Base-by-base conservation (phyloP, 2,888 invertebrate genomes). In the Alcis repandata region DNA sequence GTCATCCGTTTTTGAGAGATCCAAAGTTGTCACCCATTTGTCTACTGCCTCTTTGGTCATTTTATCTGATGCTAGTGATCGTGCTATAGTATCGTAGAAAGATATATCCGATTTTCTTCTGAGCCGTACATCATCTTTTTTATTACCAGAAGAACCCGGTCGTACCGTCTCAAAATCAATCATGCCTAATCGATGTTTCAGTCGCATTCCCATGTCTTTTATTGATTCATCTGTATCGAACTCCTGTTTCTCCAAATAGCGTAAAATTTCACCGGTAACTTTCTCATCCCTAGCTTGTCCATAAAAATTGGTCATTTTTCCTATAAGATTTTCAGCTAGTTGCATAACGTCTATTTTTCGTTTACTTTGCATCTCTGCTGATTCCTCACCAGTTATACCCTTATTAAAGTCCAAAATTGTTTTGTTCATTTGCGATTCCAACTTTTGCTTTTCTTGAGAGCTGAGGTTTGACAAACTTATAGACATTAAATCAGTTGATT, bases 341-440 rank as follows among this genome's bases (percentile, higher is more conserved):
- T 59, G 54, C 6, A 46, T 63, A 51, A 69, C 69, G 2, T 68
- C 59, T 33, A 56, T 53, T 22, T 67, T 61, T 40, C 65, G 11
- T 45, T 45, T 20, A 13, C 74, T 46, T 70, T 67, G 0, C 62
- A 61, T 52, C 32, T 67, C 33, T 7, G 61, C 15, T 32, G 62
- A 40, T 38, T 59, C 59, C 27, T 74, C 49, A 17, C 64, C 48
- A 0, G 63, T 63, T 3, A 74, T 41, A 20, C 74, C 62, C 36
- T 71, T 52, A n/a, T 77, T 68, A 10, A 72, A 77, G 27, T 77
- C 69, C 13, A 70, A 13, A 22, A 45, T 22, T 45, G 13, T 13
- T 22, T 45, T 45, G 20, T 20, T 20, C 20, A 45, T 13, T 22
- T 45, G 20, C 13, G 11, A 11, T 45, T 20, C 22, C 13, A 45